Evolutionary conservation across 2,888 invertebrate species (phyloP).

Genomic region (Spicauda simplicius): DNA sequence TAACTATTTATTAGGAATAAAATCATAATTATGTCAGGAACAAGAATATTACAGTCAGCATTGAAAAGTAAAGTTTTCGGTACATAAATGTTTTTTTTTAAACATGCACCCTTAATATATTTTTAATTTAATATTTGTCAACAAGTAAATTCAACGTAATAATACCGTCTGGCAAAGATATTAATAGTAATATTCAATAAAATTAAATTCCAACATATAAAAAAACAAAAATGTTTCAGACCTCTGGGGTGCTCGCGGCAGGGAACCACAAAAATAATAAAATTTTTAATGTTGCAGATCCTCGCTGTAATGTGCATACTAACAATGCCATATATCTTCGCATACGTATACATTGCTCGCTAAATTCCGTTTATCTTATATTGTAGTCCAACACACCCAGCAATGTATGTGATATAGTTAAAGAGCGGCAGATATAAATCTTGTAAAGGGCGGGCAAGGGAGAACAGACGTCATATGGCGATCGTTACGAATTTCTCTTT

Average conservation of each 20-base stretch:
- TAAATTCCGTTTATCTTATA: conserved; percentile 35
- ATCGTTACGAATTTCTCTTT: conserved; percentile 72
- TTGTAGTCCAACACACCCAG: conserved; percentile 38
- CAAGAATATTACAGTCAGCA: too few relatives aligned
- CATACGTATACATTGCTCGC: conserved; percentile 56
- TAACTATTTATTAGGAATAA: too few relatives aligned
- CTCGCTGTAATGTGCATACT: conserved; percentile 59
- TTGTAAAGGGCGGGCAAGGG: conserved; percentile 62
- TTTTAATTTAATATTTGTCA: too few relatives aligned
- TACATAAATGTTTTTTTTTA: too few relatives aligned
- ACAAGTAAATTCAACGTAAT: not conserved
- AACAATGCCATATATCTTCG: conserved; percentile 55
- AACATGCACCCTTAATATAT: too few relatives aligned
- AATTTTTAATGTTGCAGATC: conserved; percentile 66
- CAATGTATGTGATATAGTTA: conserved; percentile 53
- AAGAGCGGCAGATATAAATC: conserved; percentile 64
- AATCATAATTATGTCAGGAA: too few relatives aligned
- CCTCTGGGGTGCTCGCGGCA: conserved; percentile 58
- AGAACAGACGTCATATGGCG: conserved; percentile 75
- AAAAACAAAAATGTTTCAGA: conserved; percentile 45
- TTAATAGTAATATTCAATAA: not conserved
- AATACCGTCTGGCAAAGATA: not conserved
- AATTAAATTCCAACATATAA: not conserved
- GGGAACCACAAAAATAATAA: conserved; percentile 67
- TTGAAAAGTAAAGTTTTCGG: too few relatives aligned